Evolutionary conservation across 2,888 invertebrate genomes (phyloP).

Genomic region (Pandemis cinnamomeana): DNA sequence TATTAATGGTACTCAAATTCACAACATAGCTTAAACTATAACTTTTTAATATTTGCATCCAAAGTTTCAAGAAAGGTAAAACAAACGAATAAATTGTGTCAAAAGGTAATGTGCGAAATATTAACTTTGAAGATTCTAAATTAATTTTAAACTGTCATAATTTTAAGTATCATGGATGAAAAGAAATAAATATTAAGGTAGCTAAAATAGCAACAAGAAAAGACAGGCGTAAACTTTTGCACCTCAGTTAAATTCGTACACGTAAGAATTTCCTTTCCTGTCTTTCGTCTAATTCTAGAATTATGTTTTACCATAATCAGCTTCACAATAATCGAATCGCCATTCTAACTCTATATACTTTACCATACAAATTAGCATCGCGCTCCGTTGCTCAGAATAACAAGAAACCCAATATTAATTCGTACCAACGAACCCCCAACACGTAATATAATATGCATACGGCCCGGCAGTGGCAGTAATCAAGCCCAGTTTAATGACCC

Average conservation of each 20-base stretch:
- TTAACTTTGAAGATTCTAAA: no score
- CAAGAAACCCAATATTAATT: constrained; percentile 38
- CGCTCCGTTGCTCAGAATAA: background rate
- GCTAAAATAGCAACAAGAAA: no score
- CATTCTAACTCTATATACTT: background rate
- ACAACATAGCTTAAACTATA: background rate
- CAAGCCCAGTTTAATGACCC: constrained; percentile 77
- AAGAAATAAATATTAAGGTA: no score
- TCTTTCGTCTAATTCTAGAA: no score
- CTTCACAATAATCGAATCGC: background rate
- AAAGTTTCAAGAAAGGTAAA: no score
- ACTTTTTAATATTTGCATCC: background rate
- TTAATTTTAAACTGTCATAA: no score
- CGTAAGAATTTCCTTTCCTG: no score
- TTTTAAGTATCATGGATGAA: no score
- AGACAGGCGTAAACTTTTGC: no score
- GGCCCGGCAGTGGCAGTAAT: constrained; percentile 65
- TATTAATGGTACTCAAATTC: background rate
- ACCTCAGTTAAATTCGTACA: no score
- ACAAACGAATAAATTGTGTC: no score
- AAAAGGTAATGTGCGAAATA: no score
- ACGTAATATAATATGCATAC: constrained; percentile 47
- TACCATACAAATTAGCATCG: background rate
- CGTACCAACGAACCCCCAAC: constrained; percentile 19
- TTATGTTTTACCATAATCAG: background rate